Evolutionary conservation across 2,797 vertebrate species (phyloP), one percentile per base, ranked within the genome.

Genomic region (Lagodon rhomboides): DNA sequence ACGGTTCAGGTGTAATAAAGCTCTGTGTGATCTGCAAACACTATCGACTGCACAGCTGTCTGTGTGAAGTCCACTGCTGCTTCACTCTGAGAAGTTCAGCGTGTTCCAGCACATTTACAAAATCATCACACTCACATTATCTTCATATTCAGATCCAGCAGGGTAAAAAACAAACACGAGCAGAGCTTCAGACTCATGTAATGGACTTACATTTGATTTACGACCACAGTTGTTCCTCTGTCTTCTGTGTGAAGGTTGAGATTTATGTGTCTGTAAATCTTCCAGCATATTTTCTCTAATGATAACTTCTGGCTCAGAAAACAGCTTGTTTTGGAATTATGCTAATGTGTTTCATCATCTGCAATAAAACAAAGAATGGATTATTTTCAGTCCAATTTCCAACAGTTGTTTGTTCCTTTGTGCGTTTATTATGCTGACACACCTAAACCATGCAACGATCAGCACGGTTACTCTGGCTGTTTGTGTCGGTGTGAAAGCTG

Each of bases 261-360:
- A 79, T 54, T 61, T 20, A 61, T 47, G 49, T 17, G 43, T 68
- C 30, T 58, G 64, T 34, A 50, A 56, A 68, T 56, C 44, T 50
- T 43, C 49, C n/a, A 61, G 1, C 38, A 27, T 47, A 22, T 61
- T 66, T 41, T 54, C 38, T 58, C 44, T 64, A 0, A 1, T 3
- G 50, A 69, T 63, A 63, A 49, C 50, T 47, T 65, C n/a, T 1
- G 13, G 3, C 27, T 18, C 49, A 13, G 23, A 17, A 49, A 44
- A 63, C 44, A 22, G 41, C n/a, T 41, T 70, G 4, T 20, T 53
- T 51, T 30, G 67, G 22, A 43, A 49, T 63, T 18, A 43, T 65
- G 61, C 23, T n/a, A 65, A 65, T 34, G 20, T n/a, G 2, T 60
- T 51, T 3, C 12, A 59, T 12, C 25, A 12, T 64, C 43, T 22